Conservation (phyloP, 2,113 vertebrate species). For the Ceyx margarethae region DNA sequence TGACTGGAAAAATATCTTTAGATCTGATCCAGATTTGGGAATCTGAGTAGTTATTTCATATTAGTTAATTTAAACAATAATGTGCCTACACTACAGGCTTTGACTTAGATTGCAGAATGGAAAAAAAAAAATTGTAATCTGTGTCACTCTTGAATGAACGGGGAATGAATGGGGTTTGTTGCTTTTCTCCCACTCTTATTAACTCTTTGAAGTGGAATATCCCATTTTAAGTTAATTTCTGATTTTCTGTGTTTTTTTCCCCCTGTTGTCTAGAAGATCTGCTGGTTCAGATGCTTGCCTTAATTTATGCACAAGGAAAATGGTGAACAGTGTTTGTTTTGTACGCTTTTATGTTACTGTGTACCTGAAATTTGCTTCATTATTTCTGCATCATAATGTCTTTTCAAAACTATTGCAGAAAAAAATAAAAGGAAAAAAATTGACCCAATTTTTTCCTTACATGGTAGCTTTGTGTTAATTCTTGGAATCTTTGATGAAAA, state of each 20-base stretch:
- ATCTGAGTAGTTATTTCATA: not conserved
- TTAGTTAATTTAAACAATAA: not conserved
- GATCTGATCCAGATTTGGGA: not conserved
- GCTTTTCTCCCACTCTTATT: accelerated
- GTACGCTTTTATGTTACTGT: not conserved
- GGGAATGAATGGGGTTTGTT: not conserved
- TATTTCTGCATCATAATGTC: not conserved
- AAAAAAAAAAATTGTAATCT: not conserved
- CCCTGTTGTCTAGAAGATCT: accelerated
- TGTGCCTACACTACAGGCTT: not conserved
- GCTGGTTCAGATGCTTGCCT: not conserved
- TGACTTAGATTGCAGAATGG: not conserved
- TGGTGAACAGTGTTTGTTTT: not conserved
- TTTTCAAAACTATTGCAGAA: not conserved
- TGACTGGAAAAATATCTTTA: not conserved
- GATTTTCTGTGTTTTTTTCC: accelerated
- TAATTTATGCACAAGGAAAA: not conserved
- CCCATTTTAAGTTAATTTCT: not conserved
- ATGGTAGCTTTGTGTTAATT: not conserved
- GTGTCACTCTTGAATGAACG: not conserved
- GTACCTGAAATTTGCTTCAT: not conserved
- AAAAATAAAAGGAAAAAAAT: not conserved
- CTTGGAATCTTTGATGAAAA: not conserved
- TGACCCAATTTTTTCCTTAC: not conserved
- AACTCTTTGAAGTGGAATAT: not conserved